Conservation (phyloP, 1,140 invertebrate species). For the Drosophila gunungcola region DNA sequence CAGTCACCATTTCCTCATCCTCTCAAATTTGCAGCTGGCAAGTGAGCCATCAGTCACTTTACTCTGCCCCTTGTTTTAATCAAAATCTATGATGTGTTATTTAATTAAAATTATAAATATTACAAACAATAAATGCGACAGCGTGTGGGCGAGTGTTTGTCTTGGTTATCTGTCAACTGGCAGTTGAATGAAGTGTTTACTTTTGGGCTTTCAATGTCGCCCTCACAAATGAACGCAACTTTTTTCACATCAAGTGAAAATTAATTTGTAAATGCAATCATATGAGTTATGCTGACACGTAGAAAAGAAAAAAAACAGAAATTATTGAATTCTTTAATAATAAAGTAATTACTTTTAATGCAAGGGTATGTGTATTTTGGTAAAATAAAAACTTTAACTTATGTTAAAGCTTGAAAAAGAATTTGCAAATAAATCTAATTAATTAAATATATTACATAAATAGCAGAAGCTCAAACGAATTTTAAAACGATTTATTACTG, state of each 20-base stretch:
- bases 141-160: constrained; percentile 21
- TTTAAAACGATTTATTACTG: not conserved
- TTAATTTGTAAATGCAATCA: constrained; percentile 39
- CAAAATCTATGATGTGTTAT: constrained; percentile 59
- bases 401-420: too few relatives aligned
- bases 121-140: constrained; percentile 69
- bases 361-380: not conserved
- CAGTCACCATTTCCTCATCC: constrained; percentile 38
- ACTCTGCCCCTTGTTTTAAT: constrained; percentile 45
- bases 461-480: too few relatives aligned
- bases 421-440: too few relatives aligned
- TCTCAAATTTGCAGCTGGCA: constrained; percentile 43
- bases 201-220: constrained; percentile 52
- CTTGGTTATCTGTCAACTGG: constrained; percentile 43
- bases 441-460: not conserved
- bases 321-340: constrained; percentile 11
- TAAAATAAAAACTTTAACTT: too few relatives aligned
- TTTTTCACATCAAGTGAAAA: constrained; percentile 42
- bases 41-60: constrained; percentile 64
- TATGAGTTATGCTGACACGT: not conserved
- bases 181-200: constrained; percentile 67
- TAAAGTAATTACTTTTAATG: not conserved
- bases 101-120: constrained; percentile 82
- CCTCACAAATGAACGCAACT: constrained; percentile 47
- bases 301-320: constrained; percentile 2